Evolutionary conservation across 2,113 vertebrate species (phyloP).

Genomic region (Pachypanchax playfairii): DNA sequence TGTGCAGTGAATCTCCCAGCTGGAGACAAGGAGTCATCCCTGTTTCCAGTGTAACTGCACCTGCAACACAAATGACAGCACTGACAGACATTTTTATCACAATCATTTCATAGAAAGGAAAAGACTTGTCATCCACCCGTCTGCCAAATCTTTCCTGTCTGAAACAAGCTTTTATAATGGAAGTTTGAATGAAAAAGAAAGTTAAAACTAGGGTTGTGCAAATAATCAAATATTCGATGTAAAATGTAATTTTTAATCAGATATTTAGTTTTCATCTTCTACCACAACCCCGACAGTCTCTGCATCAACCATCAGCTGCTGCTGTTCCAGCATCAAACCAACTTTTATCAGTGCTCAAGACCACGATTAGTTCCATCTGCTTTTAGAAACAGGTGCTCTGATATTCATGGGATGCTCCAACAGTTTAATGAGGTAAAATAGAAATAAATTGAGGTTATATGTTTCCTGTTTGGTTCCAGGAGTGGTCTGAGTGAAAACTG

Average conservation of each 20-base stretch:
- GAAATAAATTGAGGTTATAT: no score
- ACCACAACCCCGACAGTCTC: no score
- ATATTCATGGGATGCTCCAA: no score
- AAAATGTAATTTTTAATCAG: not conserved
- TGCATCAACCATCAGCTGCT: no score
- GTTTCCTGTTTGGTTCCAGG: no score
- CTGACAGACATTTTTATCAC: slow-evolving; percentile 16
- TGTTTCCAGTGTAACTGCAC: not conserved
- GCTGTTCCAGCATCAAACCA: no score
- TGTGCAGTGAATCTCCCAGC: slow-evolving; percentile 15
- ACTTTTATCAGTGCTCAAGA: no score
- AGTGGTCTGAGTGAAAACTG: no score
- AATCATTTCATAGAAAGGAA: slow-evolving; percentile 8
- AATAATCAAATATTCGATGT: slow-evolving; percentile 6
- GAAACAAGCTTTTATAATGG: not conserved
- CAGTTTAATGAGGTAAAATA: no score
- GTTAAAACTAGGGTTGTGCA: not conserved
- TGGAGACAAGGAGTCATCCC: slow-evolving; percentile 9
- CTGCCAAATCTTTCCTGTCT: not conserved
- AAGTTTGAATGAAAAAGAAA: not conserved
- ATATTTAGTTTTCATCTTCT: no score
- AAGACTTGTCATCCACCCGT: slow-evolving; percentile 5
- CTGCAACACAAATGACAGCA: slow-evolving; percentile 11
- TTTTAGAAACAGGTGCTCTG: no score
- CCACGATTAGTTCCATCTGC: no score